phyloP scores from a whole-genome alignment of 2,797 vertebrate species.

The Clarias platycephalus region DNA sequence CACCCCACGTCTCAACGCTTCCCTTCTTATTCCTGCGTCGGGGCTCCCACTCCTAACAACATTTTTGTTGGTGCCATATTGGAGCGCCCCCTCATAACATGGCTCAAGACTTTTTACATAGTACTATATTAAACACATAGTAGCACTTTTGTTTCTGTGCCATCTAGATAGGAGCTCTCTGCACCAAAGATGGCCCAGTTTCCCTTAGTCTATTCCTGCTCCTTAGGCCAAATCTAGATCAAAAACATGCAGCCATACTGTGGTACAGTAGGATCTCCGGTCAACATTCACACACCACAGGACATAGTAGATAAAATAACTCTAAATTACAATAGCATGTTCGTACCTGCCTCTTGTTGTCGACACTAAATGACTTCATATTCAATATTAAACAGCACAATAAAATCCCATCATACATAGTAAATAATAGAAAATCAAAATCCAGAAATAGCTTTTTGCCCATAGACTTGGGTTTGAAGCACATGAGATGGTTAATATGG shows the following conservation, averaged over 20 bases:
- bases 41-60: too few relatives aligned
- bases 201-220: conserved; percentile 51
- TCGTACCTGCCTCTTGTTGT: not conserved
- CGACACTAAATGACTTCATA: not conserved
- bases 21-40: too few relatives aligned
- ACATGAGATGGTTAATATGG: not conserved
- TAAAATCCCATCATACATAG: not conserved
- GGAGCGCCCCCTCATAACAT: too few relatives aligned
- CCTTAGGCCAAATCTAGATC: conserved; percentile 57
- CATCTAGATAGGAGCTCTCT: conserved; percentile 52
- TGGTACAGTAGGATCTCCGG: too few relatives aligned
- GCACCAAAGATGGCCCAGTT: conserved; percentile 64
- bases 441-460: not conserved
- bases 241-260: conserved; percentile 23
- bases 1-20: too few relatives aligned
- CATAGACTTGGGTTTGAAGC: not conserved
- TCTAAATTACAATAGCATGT: not conserved
- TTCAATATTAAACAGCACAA: not conserved
- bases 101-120: too few relatives aligned
- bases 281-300: too few relatives aligned
- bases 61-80: too few relatives aligned
- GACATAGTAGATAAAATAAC: not conserved
- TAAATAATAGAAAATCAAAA: not conserved
- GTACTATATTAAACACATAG: too few relatives aligned
- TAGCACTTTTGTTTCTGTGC: conserved; percentile 48